Base-by-base conservation (phyloP, 2,113 vertebrate genomes). In the Toxotes chatareus region DNA sequence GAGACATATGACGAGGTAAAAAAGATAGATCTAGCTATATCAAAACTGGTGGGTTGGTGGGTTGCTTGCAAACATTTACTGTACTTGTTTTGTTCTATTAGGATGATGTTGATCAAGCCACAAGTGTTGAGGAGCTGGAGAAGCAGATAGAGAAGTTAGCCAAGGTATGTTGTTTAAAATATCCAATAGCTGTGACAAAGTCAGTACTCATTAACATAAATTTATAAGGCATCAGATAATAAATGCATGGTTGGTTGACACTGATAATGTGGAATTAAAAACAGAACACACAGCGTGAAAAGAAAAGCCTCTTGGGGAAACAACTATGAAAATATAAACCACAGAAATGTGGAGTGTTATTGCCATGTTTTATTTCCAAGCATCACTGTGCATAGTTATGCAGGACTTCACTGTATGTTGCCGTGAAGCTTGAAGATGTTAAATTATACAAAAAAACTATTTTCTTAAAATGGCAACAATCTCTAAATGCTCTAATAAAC, bases 81-180 rank as follows among this genome's bases (percentile, higher is more conserved):
- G 7, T 74, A 17, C 79, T 69, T 79, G 27, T 21, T 78, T 57
- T 56, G 31, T 31, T 42, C 27, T 49, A 10, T 19, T 84, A 99
- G 98, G 98, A 99, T 93, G 98, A 99, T 69, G 97, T 97, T 32
- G 97, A 99, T 88, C 97, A 98, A 85, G 89, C 96, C 86, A 97
- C 97, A 73, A 99, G 96, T 86, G 92, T 99, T 40, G 98, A 99
- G 92, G 98, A 99, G 84, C 94, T 99, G 64, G 98, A 99, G 93
- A 99, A 99, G 86, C 98, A 99, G 91, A 99, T 99, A 40, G 98
- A 99, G 76, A 99, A 99, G 92, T 86, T 99, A 85, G 96, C 96
- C 53, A 99, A 99, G 96, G 98, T 99, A 94, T 94, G 93, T 11
- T 42, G 23, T 76, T 59, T 17, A 69, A 32, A 69, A 60, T 46